A percentile compares a stretch with the other conserved stretches of the same genome.
Evolutionary conservation across 1,140 invertebrate species (phyloP).

Genomic region (Vanessa tameamea): DNA sequence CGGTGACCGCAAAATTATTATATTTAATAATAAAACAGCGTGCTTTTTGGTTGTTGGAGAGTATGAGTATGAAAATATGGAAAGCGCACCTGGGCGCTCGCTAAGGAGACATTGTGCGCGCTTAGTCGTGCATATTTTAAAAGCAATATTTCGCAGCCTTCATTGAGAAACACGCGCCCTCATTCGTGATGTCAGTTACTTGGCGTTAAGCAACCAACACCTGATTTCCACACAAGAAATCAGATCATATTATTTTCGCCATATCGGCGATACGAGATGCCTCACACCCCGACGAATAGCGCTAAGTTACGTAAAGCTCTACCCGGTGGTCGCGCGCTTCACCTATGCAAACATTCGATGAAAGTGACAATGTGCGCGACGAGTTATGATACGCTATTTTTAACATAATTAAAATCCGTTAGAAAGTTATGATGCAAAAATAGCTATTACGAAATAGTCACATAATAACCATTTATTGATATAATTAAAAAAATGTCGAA

Average conservation of each 20-base stretch:
- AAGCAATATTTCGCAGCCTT: conserved; percentile 73
- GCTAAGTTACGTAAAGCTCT: conserved; percentile 54
- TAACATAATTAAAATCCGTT: conserved; percentile 49
- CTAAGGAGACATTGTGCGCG: conserved; percentile 53
- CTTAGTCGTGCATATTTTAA: conserved; percentile 75
- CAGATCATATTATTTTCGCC: conserved; percentile 63
- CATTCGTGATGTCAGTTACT: conserved; percentile 74
- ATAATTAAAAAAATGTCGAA: background rate
- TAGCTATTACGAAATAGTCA: conserved; percentile 45
- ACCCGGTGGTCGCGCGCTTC: conserved; percentile 39
- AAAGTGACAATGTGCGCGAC: conserved; percentile 60
- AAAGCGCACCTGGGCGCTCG: conserved; percentile 19
- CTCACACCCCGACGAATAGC: conserved; percentile 34
- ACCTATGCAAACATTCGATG: conserved; percentile 60
- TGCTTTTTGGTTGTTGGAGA: conserved; percentile 10
- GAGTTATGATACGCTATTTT: conserved; percentile 45
- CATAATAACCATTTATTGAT: conserved; percentile 27
- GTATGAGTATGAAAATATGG: conserved; percentile 2
- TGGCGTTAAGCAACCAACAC: conserved; percentile 70
- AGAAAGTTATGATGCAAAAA: conserved; percentile 60
- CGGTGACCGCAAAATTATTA: conserved; percentile 27
- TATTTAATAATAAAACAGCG: conserved; percentile 6
- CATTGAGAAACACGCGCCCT: conserved; percentile 76
- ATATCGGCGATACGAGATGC: conserved; percentile 40
- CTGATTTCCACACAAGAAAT: conserved; percentile 75